Evolutionary conservation across 2,888 invertebrate genomes (phyloP).

Genomic region (Platynereis dumerilii): DNA sequence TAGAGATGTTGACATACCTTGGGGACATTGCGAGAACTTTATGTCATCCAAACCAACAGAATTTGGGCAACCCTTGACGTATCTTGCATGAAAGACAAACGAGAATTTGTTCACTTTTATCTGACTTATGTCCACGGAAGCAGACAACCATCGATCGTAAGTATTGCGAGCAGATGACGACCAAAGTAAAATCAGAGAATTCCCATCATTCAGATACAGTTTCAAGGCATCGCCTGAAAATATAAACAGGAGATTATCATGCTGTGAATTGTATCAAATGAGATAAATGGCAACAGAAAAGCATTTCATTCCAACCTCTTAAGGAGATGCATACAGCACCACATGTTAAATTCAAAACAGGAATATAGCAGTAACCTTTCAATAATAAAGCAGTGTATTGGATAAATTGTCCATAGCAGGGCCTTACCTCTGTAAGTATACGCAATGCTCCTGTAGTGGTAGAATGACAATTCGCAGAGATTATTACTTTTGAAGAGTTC

Average conservation of each 20-base stretch:
- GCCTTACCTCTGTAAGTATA: conserved; percentile 5
- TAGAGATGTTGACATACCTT: not conserved
- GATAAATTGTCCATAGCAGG: no score
- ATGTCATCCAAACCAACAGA: conserved; percentile 5
- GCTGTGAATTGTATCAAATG: no score
- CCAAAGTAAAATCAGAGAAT: not conserved
- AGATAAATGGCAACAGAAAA: no score
- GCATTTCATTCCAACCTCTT: no score
- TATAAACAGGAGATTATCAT: no score
- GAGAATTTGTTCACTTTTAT: not conserved
- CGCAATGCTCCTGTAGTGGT: conserved; percentile 2
- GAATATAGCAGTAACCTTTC: no score
- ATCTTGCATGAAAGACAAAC: not conserved
- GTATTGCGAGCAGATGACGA: not conserved
- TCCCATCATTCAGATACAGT: conserved; percentile 2
- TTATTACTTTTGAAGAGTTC: not conserved
- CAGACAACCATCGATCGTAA: not conserved
- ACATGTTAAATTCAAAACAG: no score
- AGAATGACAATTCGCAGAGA: not conserved
- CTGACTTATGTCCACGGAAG: not conserved
- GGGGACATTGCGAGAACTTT: not conserved
- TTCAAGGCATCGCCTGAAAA: not conserved
- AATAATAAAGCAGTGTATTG: no score
- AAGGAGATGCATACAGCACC: no score
- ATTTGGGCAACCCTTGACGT: not conserved